Evolutionary conservation across 2,797 vertebrate genomes (phyloP).

Genomic region (Poeciliopsis presidionis): DNA sequence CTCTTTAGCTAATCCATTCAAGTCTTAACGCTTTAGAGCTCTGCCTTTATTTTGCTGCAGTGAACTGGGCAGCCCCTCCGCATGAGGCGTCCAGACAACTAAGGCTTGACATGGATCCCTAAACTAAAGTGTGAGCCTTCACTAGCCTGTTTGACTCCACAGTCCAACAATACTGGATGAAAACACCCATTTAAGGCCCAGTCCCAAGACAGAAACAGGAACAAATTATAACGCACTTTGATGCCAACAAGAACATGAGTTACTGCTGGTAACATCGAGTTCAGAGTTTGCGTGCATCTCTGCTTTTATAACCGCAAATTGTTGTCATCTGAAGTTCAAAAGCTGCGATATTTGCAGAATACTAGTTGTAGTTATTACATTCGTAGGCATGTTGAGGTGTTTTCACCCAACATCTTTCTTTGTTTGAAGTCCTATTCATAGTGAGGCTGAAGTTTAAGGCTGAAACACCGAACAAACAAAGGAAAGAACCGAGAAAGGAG

Average conservation of each 20-base stretch:
- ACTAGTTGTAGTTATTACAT: not conserved
- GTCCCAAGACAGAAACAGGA: slow-evolving; percentile 48
- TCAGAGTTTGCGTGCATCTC: slow-evolving; percentile 42
- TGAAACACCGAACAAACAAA: not conserved
- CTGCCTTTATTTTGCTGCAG: slow-evolving; percentile 66
- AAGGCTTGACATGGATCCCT: slow-evolving; percentile 84
- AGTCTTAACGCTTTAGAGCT: slow-evolving; percentile 76
- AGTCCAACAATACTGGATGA: slow-evolving; percentile 53
- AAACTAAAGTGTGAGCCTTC: slow-evolving; percentile 84
- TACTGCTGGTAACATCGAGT: slow-evolving; percentile 42
- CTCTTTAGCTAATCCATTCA: slow-evolving; percentile 79
- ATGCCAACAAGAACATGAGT: slow-evolving; percentile 46
- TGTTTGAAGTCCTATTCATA: not conserved
- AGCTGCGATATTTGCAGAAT: not conserved
- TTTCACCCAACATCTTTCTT: not conserved
- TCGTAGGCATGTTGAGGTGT: not conserved
- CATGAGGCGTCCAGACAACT: slow-evolving; percentile 70
- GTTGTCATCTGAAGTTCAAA: slow-evolving; percentile 44
- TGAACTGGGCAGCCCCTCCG: slow-evolving; percentile 64
- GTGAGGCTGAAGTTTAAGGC: not conserved
- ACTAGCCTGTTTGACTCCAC: slow-evolving; percentile 63
- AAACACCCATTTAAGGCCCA: slow-evolving; percentile 53
- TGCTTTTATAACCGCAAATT: slow-evolving; percentile 61
- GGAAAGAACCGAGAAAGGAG: not conserved
- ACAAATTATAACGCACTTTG: slow-evolving; percentile 55